Evolutionary conservation across 2,888 invertebrate genomes (phyloP).

Genomic region (Synergus itoensis): DNA sequence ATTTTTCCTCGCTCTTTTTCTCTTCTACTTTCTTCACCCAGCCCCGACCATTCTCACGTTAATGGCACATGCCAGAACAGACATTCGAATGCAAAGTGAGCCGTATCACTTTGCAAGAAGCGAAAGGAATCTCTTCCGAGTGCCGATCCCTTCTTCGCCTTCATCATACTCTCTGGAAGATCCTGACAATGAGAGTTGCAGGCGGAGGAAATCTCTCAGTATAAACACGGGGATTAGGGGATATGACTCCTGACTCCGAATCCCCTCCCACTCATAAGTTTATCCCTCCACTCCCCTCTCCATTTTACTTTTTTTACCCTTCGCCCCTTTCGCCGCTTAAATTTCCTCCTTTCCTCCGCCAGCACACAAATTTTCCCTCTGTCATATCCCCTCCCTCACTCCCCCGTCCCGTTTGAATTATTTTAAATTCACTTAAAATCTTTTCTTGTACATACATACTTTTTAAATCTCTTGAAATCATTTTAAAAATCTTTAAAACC

Average conservation of each 20-base stretch:
- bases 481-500: too few species aligned
- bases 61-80: slow-evolving; percentile 58
- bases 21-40: slow-evolving; percentile 46
- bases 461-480: too few species aligned
- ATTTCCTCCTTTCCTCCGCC: too few species aligned
- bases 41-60: slow-evolving; percentile 49
- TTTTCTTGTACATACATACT: too few species aligned
- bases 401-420: too few species aligned
- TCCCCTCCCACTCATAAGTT: too few species aligned
- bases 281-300: too few species aligned
- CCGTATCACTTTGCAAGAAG: slow-evolving; percentile 64
- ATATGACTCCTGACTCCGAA: not conserved
- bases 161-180: slow-evolving; percentile 9
- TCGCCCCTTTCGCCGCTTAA: too few species aligned
- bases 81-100: slow-evolving; percentile 69
- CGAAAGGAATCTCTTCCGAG: slow-evolving; percentile 39
- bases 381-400: too few species aligned
- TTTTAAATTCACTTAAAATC: too few species aligned
- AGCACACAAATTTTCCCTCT: too few species aligned
- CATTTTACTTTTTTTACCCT: too few species aligned
- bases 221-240: not conserved
- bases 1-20: slow-evolving; percentile 42
- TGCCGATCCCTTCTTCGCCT: not conserved
- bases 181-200: not conserved
- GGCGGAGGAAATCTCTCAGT: not conserved